Conservation (phyloP, 1,140 invertebrate genomes). For the Oscheius sp. region DNA sequence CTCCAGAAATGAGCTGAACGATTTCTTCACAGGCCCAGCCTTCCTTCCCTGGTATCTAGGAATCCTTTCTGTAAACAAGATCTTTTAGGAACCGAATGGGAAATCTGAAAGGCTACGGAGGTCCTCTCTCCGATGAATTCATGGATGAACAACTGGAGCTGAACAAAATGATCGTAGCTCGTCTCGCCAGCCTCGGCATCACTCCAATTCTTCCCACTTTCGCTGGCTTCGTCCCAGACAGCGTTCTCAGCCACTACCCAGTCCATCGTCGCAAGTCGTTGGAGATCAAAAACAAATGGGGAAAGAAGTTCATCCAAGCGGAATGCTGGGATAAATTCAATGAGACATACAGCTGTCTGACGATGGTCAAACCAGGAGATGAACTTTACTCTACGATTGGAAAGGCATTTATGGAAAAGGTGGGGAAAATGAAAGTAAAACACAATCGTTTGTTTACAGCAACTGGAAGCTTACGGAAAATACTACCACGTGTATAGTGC, state of each 20-base stretch:
- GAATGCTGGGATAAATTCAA: constrained; percentile 32
- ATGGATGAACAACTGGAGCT: constrained; percentile 21
- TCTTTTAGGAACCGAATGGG: constrained; percentile 32
- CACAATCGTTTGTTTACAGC: constrained; percentile 9
- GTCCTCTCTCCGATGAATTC: constrained; percentile 18
- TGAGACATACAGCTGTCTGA: constrained; percentile 8
- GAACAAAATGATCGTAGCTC: constrained; percentile 19
- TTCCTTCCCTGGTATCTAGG: constrained; percentile 17
- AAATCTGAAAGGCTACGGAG: constrained; percentile 27
- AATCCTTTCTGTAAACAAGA: neutral
- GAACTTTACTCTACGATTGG: constrained; percentile 20
- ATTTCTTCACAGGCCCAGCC: constrained; percentile 26
- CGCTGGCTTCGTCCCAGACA: constrained; percentile 30
- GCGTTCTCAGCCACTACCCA: constrained; percentile 14
- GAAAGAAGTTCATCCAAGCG: constrained; percentile 6
- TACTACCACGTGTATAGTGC: constrained; percentile 23
- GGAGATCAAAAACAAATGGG: neutral
- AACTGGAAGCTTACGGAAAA: constrained; percentile 1
- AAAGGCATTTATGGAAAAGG: constrained; percentile 5
- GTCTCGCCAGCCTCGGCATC: constrained; percentile 24
- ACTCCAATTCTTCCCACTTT: constrained; percentile 33
- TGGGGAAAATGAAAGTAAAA: neutral
- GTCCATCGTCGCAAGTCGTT: neutral
- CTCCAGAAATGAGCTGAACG: constrained; percentile 12
- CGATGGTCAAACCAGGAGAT: constrained; percentile 22